These are phyloP conservation scores for Todiramphus chloris DNA, from an alignment of 2,113 vertebrate genomes.

Conservation along the genomic window DNA sequence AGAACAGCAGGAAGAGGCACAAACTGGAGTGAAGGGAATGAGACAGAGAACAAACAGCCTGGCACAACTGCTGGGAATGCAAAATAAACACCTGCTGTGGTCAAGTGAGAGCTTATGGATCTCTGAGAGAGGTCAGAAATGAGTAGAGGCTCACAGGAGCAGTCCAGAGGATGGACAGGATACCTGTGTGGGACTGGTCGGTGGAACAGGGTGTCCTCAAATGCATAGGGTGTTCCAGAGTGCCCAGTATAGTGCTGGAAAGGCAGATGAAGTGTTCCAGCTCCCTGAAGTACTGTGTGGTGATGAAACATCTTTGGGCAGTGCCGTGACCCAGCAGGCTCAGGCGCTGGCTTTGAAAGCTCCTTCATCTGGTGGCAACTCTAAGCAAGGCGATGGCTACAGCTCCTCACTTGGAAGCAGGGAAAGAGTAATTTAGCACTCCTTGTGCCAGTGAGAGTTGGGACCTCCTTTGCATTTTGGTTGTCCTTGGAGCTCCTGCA, in stretches of 20 bases:
- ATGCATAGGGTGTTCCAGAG: background rate
- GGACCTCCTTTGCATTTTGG: background rate
- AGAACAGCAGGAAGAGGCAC: background rate
- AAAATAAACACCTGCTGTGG: background rate
- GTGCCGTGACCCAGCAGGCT: background rate
- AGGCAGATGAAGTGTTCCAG: background rate
- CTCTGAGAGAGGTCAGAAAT: background rate
- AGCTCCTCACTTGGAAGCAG: background rate
- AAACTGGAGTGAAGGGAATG: background rate
- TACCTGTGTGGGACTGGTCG: background rate
- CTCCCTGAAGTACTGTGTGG: background rate
- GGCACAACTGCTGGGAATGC: background rate
- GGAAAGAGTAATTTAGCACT: background rate
- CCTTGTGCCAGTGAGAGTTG: fast-evolving
- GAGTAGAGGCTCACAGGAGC: background rate
- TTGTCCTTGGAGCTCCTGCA: background rate
- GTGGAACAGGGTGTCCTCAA: background rate
- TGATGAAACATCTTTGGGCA: background rate
- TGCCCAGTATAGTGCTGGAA: background rate
- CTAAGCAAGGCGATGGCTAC: background rate
- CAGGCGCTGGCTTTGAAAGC: background rate
- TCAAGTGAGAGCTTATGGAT: background rate
- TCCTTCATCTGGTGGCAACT: background rate
- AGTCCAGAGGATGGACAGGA: background rate
- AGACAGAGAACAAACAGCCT: background rate